These are phyloP conservation scores for Hirtodrosophila confusa DNA, from an alignment of 2,888 invertebrate genomes.

Conservation along the genomic window DNA sequence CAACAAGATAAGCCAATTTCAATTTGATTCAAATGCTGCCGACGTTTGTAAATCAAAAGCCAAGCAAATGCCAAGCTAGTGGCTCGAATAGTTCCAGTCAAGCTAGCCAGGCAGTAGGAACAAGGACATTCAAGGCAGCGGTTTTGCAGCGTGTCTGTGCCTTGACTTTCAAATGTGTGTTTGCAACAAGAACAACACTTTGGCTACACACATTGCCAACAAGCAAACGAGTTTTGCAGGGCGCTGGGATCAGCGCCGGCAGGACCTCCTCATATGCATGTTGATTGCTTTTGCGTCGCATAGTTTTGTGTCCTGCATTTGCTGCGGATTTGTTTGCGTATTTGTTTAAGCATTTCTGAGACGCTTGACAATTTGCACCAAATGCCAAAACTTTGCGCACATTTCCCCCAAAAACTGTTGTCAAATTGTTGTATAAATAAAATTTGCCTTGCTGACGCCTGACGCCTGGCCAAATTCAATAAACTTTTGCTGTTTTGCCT, in stretches of 20 bases:
- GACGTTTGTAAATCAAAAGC: conserved; percentile 68
- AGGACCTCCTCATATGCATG: conserved; percentile 63
- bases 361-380: conserved; percentile 21
- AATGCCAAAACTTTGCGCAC: conserved; percentile 34
- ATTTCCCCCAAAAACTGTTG: conserved; percentile 18
- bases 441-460: conserved; percentile 28
- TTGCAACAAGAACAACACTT: conserved; percentile 43
- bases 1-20: conserved; percentile 80
- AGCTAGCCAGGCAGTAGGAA: neutral
- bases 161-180: conserved; percentile 64
- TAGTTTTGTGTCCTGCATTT: conserved; percentile 25
- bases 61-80: conserved; percentile 39
- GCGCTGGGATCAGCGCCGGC: conserved; percentile 7
- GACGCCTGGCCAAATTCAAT: conserved; percentile 50
- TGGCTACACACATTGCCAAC: too few relatives aligned
- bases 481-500: conserved; percentile 56
- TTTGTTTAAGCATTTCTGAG: conserved; percentile 40
- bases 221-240: too few relatives aligned
- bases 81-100: conserved; percentile 9
- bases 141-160: conserved; percentile 34
- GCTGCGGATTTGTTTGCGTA: conserved; percentile 35
- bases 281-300: conserved; percentile 58
- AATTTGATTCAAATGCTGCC: conserved; percentile 74
- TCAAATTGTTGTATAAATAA: conserved; percentile 15
- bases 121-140: conserved; percentile 14